Percentiles rank a stretch among this genome's conserved stretches.
Evolutionary conservation across 2,888 invertebrate genomes (phyloP).

Genomic region (Achlya flavicornis): DNA sequence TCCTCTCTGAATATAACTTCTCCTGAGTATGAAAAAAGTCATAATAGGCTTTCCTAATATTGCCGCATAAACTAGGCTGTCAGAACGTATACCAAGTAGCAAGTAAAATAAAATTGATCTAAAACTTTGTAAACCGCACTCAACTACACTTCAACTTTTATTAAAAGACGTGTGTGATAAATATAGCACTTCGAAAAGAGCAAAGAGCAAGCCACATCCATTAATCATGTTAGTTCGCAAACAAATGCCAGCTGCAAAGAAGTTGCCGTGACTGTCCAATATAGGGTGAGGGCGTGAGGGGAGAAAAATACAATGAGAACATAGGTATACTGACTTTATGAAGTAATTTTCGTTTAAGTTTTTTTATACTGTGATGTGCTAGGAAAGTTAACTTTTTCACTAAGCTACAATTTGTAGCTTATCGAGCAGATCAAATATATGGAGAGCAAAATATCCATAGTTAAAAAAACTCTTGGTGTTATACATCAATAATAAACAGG

Average conservation of each 20-base stretch:
- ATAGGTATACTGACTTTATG: slow-evolving; percentile 6
- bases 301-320: slow-evolving; percentile 27
- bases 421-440: no score
- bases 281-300: slow-evolving; percentile 23
- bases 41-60: no score
- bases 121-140: neutral
- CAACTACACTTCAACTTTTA: neutral
- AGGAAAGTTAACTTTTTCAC: neutral
- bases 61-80: no score
- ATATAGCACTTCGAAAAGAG: slow-evolving; percentile 46
- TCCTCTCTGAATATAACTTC: no score
- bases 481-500: no score
- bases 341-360: neutral
- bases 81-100: neutral
- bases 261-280: slow-evolving; percentile 56
- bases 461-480: no score
- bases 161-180: slow-evolving; percentile 27
- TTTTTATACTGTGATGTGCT: slow-evolving; percentile 20
- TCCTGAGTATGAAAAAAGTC: no score
- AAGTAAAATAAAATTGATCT: slow-evolving; percentile 3
- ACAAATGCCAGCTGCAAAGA: slow-evolving; percentile 60
- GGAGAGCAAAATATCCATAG: no score
- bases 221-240: slow-evolving; percentile 68
- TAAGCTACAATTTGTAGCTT: neutral
- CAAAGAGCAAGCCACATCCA: slow-evolving; percentile 60